A percentile compares a stretch with the other conserved stretches of the same genome.
Evolutionary conservation across 2,888 invertebrate species (phyloP).

Genomic region (Cantharis nigra): DNA sequence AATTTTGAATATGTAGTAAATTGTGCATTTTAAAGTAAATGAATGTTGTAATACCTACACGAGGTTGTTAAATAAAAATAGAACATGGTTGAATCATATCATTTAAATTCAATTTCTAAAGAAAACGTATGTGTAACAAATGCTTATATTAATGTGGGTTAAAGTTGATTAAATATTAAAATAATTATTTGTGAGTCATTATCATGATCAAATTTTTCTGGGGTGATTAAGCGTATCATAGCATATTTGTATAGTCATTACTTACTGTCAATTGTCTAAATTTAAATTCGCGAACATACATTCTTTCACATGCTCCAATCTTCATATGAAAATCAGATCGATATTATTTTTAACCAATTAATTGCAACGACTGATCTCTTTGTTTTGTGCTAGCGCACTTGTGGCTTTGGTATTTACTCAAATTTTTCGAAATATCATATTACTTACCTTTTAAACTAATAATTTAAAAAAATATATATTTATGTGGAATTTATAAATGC

Average conservation of each 20-base stretch:
- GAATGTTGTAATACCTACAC: not conserved
- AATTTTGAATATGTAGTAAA: not conserved
- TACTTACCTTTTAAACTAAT: not conserved
- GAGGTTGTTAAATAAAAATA: not conserved
- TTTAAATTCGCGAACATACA: not conserved
- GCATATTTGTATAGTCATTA: not conserved
- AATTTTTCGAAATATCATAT: not conserved
- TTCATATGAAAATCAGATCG: not conserved
- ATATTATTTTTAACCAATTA: not conserved
- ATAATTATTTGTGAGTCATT: conserved; percentile 1
- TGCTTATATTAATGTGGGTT: conserved; percentile 2
- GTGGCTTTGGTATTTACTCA: not conserved
- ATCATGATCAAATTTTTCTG: not conserved
- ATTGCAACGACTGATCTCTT: not conserved
- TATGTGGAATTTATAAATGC: not conserved
- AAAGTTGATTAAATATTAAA: conserved; percentile 2
- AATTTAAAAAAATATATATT: not conserved
- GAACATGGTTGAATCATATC: not conserved
- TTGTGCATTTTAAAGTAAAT: not conserved
- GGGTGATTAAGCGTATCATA: not conserved
- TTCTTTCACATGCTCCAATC: not conserved
- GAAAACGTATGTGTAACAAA: conserved; percentile 1
- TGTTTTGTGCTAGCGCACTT: not conserved
- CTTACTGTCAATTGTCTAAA: not conserved
- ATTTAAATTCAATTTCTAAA: conserved; percentile 4